phyloP scores from a whole-genome alignment of 1,140 invertebrate species.

The Trichoplusia ni region DNA sequence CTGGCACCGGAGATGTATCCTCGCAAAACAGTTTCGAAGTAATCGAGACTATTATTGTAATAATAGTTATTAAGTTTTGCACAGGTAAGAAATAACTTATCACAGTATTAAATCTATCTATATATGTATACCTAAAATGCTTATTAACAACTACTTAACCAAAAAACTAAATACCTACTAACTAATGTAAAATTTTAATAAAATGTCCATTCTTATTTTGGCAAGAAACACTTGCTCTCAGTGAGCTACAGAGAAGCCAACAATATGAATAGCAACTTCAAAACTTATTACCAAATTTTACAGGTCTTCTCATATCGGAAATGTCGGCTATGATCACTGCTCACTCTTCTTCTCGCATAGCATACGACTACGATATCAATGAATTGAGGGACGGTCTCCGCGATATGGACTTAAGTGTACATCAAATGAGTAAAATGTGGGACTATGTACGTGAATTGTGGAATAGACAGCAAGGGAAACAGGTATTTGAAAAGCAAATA shows the following conservation, averaged over 20 bases:
- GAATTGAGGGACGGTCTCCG: conserved; percentile 71
- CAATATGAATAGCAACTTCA: not conserved
- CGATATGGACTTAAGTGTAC: conserved; percentile 70
- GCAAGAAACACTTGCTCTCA: too few relatives aligned
- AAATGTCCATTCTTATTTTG: too few relatives aligned
- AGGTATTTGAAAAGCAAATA: too few relatives aligned
- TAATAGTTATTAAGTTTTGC: conserved; percentile 74
- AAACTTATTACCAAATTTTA: not conserved
- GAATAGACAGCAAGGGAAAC: conserved; percentile 73
- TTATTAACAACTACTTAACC: too few relatives aligned
- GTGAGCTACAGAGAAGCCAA: not conserved
- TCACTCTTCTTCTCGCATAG: conserved; percentile 70
- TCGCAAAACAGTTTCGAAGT: conserved; percentile 74
- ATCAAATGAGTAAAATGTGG: conserved; percentile 81
- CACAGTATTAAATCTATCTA: too few relatives aligned
- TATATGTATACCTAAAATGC: not conserved
- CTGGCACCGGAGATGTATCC: conserved; percentile 71
- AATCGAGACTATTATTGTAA: conserved; percentile 73
- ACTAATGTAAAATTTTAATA: too few relatives aligned
- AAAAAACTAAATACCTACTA: too few relatives aligned
- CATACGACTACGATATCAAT: conserved; percentile 75
- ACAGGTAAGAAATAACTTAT: conserved; percentile 49
- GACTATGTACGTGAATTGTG: conserved; percentile 76
- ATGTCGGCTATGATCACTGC: conserved; percentile 78
- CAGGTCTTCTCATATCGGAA: conserved; percentile 77